Conservation (phyloP, 2,113 vertebrate genomes). For the Amblyopsis rosae region DNA sequence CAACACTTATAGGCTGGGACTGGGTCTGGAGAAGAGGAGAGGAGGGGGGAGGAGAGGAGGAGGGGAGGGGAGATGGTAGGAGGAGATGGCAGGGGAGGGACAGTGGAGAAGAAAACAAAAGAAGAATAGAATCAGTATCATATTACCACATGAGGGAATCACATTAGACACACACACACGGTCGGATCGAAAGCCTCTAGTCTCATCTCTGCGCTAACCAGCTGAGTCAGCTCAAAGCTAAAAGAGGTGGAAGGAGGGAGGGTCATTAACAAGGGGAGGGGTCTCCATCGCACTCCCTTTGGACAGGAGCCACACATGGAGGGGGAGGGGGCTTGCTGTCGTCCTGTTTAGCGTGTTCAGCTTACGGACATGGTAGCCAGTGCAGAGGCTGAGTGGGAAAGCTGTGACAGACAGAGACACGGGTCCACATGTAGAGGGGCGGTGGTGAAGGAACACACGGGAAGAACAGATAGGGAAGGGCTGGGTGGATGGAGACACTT, state of each 20-base stretch:
- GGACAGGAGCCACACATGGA: no score
- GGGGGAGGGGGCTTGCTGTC: no score
- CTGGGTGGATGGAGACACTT: slow-evolving; percentile 72
- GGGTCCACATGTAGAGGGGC: slow-evolving; percentile 2
- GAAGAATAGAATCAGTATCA: background rate
- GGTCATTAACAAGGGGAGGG: no score
- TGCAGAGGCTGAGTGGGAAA: no score
- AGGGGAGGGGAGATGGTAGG: slow-evolving; percentile 39
- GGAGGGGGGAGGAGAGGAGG: background rate
- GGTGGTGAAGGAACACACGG: background rate
- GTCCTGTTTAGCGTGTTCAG: no score
- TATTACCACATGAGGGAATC: background rate
- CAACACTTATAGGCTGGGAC: slow-evolving; percentile 95
- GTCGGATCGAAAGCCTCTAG: no score
- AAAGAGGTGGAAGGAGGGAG: no score
- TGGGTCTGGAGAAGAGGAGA: slow-evolving; percentile 81
- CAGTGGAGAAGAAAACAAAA: slow-evolving; percentile 1
- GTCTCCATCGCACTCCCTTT: no score
- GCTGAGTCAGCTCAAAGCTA: no score
- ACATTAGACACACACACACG: background rate
- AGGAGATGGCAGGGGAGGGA: slow-evolving; percentile 71
- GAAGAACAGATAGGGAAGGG: background rate
- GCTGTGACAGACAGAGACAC: background rate
- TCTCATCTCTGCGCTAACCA: no score
- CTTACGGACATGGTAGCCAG: no score